phyloP scores from a whole-genome alignment of 2,888 invertebrate genomes.

The Macrosiphum euphorbiae region DNA sequence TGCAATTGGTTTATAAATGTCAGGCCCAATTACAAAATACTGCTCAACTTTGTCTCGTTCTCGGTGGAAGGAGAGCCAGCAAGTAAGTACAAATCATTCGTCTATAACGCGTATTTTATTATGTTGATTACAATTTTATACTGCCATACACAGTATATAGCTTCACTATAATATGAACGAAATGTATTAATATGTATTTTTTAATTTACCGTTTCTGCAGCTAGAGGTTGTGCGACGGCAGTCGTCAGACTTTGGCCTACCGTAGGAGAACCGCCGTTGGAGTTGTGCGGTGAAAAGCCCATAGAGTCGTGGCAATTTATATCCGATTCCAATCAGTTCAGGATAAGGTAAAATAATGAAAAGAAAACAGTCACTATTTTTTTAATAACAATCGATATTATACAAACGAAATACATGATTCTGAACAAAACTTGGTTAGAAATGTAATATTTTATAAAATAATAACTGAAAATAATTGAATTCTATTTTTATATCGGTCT shows the following conservation, averaged over 20 bases:
- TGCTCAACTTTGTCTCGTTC: conserved; percentile 92
- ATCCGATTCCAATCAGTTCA: conserved; percentile 87
- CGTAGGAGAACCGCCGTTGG: conserved; percentile 83
- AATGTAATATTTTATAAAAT: background rate
- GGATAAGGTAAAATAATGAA: conserved; percentile 79
- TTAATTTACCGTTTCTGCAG: conserved; percentile 71
- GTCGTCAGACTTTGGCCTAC: conserved; percentile 91
- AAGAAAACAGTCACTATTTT: background rate
- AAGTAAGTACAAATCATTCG: conserved; percentile 73
- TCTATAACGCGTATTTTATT: background rate
- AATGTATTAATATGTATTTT: background rate
- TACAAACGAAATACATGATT: background rate
- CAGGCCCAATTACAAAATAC: conserved; percentile 85
- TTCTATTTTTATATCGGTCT: background rate
- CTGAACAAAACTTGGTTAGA: background rate
- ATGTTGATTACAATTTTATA: background rate
- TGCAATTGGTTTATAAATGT: conserved; percentile 98
- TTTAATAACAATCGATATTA: background rate
- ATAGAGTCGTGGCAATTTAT: conserved; percentile 86
- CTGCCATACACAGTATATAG: background rate
- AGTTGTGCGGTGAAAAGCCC: conserved; percentile 89
- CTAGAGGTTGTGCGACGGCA: conserved; percentile 91
- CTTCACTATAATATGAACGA: background rate
- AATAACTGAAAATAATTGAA: background rate
- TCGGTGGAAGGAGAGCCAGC: conserved; percentile 93